A percentile compares a stretch with the other conserved stretches of the same genome.
Evolutionary conservation across 2,113 vertebrate species (phyloP).

Genomic region (Tympanuchus pallidicinctus): DNA sequence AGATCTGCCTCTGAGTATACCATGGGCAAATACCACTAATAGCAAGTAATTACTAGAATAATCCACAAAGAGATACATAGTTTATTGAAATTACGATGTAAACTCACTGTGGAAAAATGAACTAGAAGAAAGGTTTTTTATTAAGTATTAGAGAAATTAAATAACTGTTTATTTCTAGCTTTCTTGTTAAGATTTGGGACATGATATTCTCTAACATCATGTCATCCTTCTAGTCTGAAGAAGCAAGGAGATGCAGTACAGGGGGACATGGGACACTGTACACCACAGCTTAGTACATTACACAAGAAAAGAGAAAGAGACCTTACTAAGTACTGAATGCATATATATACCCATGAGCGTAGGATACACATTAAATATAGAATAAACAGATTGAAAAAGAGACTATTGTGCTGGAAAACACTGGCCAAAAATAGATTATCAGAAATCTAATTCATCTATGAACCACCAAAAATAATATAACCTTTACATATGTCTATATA

Average conservation of each 20-base stretch:
- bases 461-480: not conserved
- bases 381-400: not conserved
- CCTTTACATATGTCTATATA: not conserved
- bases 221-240: not conserved
- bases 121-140: not conserved
- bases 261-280: rapidly evolving
- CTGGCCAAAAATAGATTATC: not conserved
- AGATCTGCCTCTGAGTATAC: not conserved
- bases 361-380: not conserved
- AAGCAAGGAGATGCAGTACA: rapidly evolving
- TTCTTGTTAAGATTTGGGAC: not conserved
- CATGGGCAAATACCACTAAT: not conserved
- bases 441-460: not conserved
- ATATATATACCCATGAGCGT: not conserved
- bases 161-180: not conserved
- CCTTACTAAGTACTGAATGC: not conserved
- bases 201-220: too few species aligned
- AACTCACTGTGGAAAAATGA: not conserved
- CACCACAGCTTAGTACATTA: not conserved
- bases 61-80: not conserved
- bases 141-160: not conserved
- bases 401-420: not conserved
- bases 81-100: not conserved
- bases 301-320: not conserved
- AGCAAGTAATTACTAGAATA: not conserved